These are phyloP conservation scores for Chlorodrepanis virens DNA, from an alignment of 2,113 vertebrate species.

Conservation along the genomic window DNA sequence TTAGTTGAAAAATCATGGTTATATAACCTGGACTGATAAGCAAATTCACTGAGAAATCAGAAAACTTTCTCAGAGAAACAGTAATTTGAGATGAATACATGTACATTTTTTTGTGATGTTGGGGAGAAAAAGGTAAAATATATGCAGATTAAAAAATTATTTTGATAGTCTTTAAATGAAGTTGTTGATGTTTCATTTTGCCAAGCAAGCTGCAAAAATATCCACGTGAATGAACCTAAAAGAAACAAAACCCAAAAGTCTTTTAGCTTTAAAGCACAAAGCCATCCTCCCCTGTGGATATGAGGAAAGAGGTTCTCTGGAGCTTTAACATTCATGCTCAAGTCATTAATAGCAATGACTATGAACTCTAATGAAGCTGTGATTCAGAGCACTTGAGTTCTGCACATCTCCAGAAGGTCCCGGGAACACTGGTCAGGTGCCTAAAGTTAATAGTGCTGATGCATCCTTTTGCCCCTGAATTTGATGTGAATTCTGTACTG, in stretches of 20 bases:
- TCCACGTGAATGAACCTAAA: not conserved
- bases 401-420: not conserved
- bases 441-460: not conserved
- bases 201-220: not conserved
- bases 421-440: not conserved
- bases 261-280: not conserved
- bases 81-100: not conserved
- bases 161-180: not conserved
- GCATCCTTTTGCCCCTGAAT: not conserved
- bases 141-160: not conserved
- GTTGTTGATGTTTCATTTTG: not conserved
- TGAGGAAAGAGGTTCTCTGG: not conserved
- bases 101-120: not conserved
- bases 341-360: not conserved
- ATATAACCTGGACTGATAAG: not conserved
- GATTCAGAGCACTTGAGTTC: not conserved
- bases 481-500: not conserved
- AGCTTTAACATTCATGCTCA: not conserved
- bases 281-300: not conserved
- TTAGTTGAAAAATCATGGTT: not conserved
- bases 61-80: not conserved
- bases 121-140: not conserved
- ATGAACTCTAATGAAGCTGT: not conserved
- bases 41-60: not conserved
- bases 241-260: not conserved